Evolutionary conservation across 2,797 vertebrate species (phyloP), one percentile per base, ranked within the genome.

Genomic region (Sebastes vulpes): DNA sequence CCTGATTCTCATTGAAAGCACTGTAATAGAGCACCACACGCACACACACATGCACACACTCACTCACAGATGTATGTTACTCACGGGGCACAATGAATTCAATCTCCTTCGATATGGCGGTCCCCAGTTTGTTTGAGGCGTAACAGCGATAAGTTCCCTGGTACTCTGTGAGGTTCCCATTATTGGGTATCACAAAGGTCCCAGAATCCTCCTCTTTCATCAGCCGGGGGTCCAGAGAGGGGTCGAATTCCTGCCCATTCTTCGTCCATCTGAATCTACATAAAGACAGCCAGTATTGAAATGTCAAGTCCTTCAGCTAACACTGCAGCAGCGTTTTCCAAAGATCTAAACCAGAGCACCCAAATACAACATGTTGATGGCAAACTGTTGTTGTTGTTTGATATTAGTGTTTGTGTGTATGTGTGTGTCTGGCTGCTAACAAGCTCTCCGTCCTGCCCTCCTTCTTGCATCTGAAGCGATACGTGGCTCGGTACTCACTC

Each of bases 71-170:
- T 74, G 42, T 48, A 84, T 66, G 84, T 82, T 72, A 93, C 97
- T 98, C 95, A 99, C 98, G 94, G 91, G 98, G 98, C 89, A 99
- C 97, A 81, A 98, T 94, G 71, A 99, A 97, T 74, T 97, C 96
- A 12, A 98, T 98, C 93, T 99, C 97, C 77, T 97, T 95, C 6
- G 98, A 99, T 95, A 99, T 95, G 69, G 98, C 97, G 0, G 97
- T 96, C 75, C 98, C 98, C 74, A 99, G 92, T 53, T 91, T 88
- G 56, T 99, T 99, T 66, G 95, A 96, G 16, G 97, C 97, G 38
- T 96, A 98, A 86, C 98, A 99, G 74, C 96, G 97, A 71, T 99
- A 99, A 85, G 79, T 97, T 82, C 98, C 98, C 87, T 99, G 97
- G 90, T 98, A 99, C 85, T 95, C 95, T 12, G 96, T 95, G 60